These are phyloP conservation scores for Drosophila suzukii DNA, from an alignment of 1,140 invertebrate genomes.

Conservation along the genomic window DNA sequence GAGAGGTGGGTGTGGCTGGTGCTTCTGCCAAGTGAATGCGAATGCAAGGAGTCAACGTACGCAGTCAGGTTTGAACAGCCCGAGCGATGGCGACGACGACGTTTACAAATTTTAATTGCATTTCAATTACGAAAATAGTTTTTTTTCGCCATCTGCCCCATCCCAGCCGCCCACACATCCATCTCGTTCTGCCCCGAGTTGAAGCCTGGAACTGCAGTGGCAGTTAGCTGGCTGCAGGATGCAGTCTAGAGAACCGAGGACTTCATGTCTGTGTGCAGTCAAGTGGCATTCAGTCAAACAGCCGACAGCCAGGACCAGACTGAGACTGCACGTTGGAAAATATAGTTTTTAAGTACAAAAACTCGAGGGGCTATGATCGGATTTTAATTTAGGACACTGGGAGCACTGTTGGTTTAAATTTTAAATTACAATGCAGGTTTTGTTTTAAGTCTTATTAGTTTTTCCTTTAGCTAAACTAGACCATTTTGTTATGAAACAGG, in stretches of 20 bases:
- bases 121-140: constrained; percentile 78
- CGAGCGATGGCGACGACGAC: constrained; percentile 36
- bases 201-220: constrained; percentile 12
- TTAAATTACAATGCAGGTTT: too few species aligned
- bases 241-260: constrained; percentile 8
- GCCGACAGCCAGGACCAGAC: constrained; percentile 6
- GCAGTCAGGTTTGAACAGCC: constrained; percentile 24
- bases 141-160: constrained; percentile 22
- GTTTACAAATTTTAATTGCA: constrained; percentile 78
- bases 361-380: neutral
- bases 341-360: neutral
- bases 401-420: too few species aligned
- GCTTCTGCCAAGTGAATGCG: constrained; percentile 5
- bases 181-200: neutral
- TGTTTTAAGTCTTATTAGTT: too few species aligned
- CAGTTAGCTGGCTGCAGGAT: constrained; percentile 31
- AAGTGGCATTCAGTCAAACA: constrained; percentile 43
- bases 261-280: constrained; percentile 59
- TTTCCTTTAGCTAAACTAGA: too few species aligned
- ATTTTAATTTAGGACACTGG: too few species aligned
- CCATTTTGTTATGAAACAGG: too few species aligned
- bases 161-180: neutral
- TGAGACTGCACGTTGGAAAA: constrained; percentile 1
- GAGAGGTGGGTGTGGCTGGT: neutral
- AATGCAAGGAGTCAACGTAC: constrained; percentile 63